phyloP scores from a whole-genome alignment of 2,888 invertebrate genomes.

The Tetragonisca angustula region DNA sequence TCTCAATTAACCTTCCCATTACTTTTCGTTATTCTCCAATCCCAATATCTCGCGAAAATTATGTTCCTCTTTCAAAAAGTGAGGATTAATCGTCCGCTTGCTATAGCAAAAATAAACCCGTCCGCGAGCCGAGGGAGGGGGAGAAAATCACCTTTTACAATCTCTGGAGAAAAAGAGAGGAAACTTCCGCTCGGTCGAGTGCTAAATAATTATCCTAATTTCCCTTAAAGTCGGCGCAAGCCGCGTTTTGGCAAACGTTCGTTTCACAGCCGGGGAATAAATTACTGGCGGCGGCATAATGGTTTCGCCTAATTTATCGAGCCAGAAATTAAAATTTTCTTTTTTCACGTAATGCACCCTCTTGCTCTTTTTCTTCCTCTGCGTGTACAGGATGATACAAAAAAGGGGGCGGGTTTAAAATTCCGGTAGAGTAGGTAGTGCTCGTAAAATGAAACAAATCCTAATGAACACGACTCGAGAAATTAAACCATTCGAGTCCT shows the following conservation, averaged over 20 bases:
- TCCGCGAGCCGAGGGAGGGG: background rate
- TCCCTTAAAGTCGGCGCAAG: conserved; percentile 33
- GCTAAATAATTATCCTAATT: conserved; percentile 62
- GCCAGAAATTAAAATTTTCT: conserved; percentile 72
- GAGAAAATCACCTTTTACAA: background rate
- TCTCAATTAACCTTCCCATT: background rate
- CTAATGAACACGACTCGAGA: too few relatives aligned
- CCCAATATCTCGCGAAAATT: background rate
- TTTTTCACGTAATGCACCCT: conserved; percentile 19
- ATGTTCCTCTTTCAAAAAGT: background rate
- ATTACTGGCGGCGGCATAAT: conserved; percentile 55
- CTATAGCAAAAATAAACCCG: background rate
- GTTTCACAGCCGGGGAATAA: conserved; percentile 43
- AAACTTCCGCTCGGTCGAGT: conserved; percentile 31
- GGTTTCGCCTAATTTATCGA: conserved; percentile 71
- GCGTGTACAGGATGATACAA: too few relatives aligned
- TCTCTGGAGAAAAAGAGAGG: background rate
- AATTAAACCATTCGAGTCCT: too few relatives aligned
- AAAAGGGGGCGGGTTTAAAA: too few relatives aligned
- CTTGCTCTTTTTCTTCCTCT: background rate
- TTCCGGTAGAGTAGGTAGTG: too few relatives aligned
- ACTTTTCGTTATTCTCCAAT: background rate
- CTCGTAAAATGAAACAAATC: too few relatives aligned
- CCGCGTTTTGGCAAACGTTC: conserved; percentile 5
- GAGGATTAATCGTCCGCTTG: background rate